Evolutionary conservation across 53 echinoderm and acorn worm genomes (phyloP), one percentile per base, ranked within the genome.

Genomic region (Holothuria scabra): DNA sequence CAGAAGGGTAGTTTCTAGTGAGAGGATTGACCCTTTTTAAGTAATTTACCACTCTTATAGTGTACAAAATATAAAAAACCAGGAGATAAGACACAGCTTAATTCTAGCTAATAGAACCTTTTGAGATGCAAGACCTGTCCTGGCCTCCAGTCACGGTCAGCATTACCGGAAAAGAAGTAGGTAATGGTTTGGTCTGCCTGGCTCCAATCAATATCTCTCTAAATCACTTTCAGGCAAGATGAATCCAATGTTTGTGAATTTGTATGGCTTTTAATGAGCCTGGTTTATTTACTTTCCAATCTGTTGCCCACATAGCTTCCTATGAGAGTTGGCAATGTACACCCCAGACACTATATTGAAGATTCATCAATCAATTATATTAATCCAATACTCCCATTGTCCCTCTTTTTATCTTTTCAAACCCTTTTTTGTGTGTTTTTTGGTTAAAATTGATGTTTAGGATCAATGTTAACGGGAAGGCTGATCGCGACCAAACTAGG

Each of bases 371-470:
- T 71, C 71, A 71, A 71, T 71, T 46, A 46, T 38, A 46, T 71
- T 71, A 71, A 71, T 71, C 46, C 71, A 22, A 41, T 71, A 46
- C 71, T 46, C 71, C 44, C 71, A 46, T 71, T 71, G 71, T 71
- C 46, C 44, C 46, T 26, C 20, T 41, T 41, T 41, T 71, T 71
- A 46, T 38, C 22, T 44, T 22, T 26, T 30, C 20, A 28, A 26
- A 30, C 30, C 64, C 12, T 64, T 28, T 30, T 8, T n/a, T 71
- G 41, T 71, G 21, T 71, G 22, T 71, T 71, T 71, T 71, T 71
- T 32, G 33, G 71, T 71, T 41, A 71, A 41, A 71, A 71, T 71
- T 71, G 71, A 71, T 71, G 71, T 71, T 71, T 71, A 71, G 71
- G 71, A 71, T 71, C 71, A 71, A 71, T 71, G 71, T 71, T 71